A percentile compares a stretch with the other conserved stretches of the same genome.
phyloP scores from a whole-genome alignment of 2,113 vertebrate genomes.

The Larimichthys crocea region DNA sequence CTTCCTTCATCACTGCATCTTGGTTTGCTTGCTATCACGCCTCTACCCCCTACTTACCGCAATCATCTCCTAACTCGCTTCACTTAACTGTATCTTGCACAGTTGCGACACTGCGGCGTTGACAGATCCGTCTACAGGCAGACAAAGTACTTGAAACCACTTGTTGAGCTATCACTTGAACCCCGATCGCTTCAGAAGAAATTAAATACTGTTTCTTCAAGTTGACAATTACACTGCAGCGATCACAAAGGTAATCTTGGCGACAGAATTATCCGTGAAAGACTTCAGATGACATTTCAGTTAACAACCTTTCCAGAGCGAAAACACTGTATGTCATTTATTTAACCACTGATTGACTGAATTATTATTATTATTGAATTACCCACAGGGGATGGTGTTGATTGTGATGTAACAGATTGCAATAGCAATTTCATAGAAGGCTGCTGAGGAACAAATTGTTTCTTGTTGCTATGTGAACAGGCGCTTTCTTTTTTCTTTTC shows the following conservation, averaged over 20 bases:
- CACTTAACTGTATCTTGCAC: too few relatives aligned
- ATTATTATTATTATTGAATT: neutral
- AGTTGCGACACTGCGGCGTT: too few relatives aligned
- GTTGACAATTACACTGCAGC: neutral
- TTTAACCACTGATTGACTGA: slow-evolving; percentile 26
- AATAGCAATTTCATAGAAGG: slow-evolving; percentile 54
- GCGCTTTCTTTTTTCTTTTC: neutral
- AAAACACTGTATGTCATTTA: slow-evolving; percentile 7
- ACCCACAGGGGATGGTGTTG: neutral
- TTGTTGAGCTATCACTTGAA: neutral
- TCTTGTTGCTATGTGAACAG: slow-evolving; percentile 34
- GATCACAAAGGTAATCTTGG: neutral
- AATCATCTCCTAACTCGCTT: too few relatives aligned
- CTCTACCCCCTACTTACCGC: too few relatives aligned
- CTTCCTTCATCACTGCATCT: too few relatives aligned
- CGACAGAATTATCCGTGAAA: neutral
- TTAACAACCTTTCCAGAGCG: neutral
- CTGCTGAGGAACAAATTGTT: slow-evolving; percentile 48
- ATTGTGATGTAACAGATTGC: slow-evolving; percentile 63
- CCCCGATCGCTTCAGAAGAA: neutral
- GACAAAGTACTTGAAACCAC: too few relatives aligned
- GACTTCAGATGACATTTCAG: neutral
- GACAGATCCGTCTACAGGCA: too few relatives aligned
- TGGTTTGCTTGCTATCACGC: too few relatives aligned
- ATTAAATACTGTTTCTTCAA: neutral